A percentile compares a stretch with the other conserved stretches of the same genome.
Conservation (phyloP, 2,113 vertebrate species). For the Prolemur simus region DNA sequence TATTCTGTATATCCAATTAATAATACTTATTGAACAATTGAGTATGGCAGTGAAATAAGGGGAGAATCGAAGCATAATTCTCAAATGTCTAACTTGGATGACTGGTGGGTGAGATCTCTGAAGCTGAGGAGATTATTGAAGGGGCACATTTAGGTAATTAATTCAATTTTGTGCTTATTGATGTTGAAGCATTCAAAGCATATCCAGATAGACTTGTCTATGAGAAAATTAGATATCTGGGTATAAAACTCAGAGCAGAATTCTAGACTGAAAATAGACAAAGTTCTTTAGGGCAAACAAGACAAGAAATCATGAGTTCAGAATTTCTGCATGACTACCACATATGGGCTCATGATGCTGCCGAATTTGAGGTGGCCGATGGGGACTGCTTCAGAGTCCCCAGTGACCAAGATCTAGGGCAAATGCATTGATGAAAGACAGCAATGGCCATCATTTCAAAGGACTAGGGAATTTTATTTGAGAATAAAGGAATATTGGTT, state of each 20-base stretch:
- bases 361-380: neutral
- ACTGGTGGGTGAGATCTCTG: neutral
- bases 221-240: neutral
- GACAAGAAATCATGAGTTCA: neutral
- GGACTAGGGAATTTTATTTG: neutral
- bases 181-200: neutral
- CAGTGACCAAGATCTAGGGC: neutral
- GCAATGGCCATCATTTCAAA: neutral
- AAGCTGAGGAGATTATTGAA: neutral
- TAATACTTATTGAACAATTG: neutral
- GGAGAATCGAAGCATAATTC: neutral
- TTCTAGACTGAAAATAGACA: neutral
- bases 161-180: conserved; percentile 19
- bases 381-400: neutral
- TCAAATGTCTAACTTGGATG: neutral
- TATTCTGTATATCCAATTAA: neutral
- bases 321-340: neutral
- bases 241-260: neutral
- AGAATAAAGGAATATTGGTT: neutral
- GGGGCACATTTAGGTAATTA: neutral
- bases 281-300: neutral
- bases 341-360: neutral
- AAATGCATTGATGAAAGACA: neutral
- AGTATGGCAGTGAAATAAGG: neutral
- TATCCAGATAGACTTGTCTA: neutral